Evolutionary conservation across 2,888 invertebrate genomes (phyloP).

Genomic region (Phlogophora meticulosa): DNA sequence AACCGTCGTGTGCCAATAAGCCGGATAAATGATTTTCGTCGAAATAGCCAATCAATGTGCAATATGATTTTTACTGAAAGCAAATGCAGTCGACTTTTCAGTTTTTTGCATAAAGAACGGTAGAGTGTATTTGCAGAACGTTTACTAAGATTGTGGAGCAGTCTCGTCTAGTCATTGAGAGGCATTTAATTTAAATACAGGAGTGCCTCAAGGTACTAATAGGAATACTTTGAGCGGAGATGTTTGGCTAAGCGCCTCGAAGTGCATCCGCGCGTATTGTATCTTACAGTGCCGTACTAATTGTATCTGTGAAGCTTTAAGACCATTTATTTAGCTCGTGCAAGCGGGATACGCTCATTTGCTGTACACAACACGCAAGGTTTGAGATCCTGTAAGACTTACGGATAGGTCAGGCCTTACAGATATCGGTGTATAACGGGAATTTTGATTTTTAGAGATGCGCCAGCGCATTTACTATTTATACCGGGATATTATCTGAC

Average conservation of each 20-base stretch:
- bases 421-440: too few species aligned
- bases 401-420: too few species aligned
- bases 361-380: too few species aligned
- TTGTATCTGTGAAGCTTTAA: background rate
- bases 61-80: constrained; percentile 35
- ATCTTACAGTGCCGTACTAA: constrained; percentile 8
- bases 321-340: too few species aligned
- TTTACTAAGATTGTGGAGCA: constrained; percentile 44
- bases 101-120: constrained; percentile 38
- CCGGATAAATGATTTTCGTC: constrained; percentile 45
- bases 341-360: too few species aligned
- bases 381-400: too few species aligned
- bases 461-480: too few species aligned
- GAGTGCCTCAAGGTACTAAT: constrained; percentile 2
- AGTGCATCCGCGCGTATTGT: constrained; percentile 5
- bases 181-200: constrained; percentile 47
- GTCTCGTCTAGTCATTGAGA: constrained; percentile 29
- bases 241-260: background rate
- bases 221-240: constrained; percentile 22
- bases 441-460: too few species aligned
- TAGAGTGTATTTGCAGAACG: constrained; percentile 37
- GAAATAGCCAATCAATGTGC: constrained; percentile 51
- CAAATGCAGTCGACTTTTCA: constrained; percentile 42
- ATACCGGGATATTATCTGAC: too few species aligned
- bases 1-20: constrained; percentile 24